A percentile compares a stretch with the other conserved stretches of the same genome.
phyloP scores from a whole-genome alignment of 2,888 invertebrate genomes.

The Nymphalis c-album region DNA sequence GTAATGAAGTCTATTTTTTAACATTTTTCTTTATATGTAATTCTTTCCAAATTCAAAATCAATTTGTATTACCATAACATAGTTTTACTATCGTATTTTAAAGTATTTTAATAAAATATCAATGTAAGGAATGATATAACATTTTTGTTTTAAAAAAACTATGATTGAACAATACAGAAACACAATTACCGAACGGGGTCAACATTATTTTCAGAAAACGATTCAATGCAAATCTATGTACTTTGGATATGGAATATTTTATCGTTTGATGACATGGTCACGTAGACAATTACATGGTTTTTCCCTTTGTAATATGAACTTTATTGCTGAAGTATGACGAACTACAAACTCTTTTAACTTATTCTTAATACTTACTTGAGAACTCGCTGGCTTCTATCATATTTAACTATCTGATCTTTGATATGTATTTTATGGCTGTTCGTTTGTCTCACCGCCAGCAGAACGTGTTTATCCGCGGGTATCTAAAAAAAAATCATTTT shows the following conservation, averaged over 20 bases:
- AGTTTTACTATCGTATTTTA: too few species aligned
- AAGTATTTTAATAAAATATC: neutral
- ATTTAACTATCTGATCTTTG: conserved; percentile 89
- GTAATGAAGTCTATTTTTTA: too few species aligned
- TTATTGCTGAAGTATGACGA: neutral
- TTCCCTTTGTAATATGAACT: conserved; percentile 8
- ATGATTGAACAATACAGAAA: conserved; percentile 23
- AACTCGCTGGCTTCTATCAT: conserved; percentile 87
- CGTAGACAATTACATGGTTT: conserved; percentile 15
- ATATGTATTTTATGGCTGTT: conserved; percentile 90
- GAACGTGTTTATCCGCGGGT: conserved; percentile 87
- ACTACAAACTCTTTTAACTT: neutral
- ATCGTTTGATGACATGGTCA: conserved; percentile 22
- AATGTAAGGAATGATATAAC: too few species aligned
- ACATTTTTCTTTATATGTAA: too few species aligned
- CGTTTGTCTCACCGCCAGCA: conserved; percentile 88
- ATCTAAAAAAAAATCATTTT: conserved; percentile 60
- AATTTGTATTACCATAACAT: too few species aligned
- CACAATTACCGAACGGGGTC: conserved; percentile 17
- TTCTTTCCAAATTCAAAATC: too few species aligned
- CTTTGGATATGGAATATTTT: conserved; percentile 28
- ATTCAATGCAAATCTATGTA: conserved; percentile 25
- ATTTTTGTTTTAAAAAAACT: conserved; percentile 8
- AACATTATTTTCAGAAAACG: conserved; percentile 22
- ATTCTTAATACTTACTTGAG: conserved; percentile 81